These are phyloP conservation scores for Eulemur coronatus DNA, from an alignment of 2,797 vertebrate species.

Conservation along the genomic window DNA sequence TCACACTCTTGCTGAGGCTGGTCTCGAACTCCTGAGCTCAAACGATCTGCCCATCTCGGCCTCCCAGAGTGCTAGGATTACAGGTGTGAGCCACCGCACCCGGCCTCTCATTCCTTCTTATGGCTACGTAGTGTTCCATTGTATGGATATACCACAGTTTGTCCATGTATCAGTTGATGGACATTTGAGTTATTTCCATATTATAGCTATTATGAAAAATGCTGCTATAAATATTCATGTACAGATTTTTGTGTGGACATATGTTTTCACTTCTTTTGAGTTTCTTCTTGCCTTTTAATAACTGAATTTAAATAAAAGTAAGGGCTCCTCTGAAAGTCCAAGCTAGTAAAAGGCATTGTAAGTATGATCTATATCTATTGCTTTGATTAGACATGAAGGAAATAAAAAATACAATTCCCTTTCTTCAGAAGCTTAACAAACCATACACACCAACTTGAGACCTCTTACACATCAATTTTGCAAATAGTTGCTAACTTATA, in stretches of 20 bases:
- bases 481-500: neutral
- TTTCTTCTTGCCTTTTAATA: neutral
- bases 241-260: neutral
- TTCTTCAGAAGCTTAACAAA: neutral
- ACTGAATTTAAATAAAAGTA: neutral
- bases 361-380: neutral
- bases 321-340: neutral
- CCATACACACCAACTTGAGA: neutral
- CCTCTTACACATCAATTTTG: neutral
- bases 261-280: neutral
- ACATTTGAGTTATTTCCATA: neutral
- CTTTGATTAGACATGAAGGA: neutral
- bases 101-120: neutral
- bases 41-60: too few relatives aligned
- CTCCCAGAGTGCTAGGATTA: too few relatives aligned
- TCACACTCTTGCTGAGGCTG: too few relatives aligned
- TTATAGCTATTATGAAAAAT: neutral
- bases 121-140: neutral
- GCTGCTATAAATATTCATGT: neutral
- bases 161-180: neutral
- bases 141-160: neutral
- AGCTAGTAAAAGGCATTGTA: neutral
- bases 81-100: too few relatives aligned
- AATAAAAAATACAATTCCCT: neutral
- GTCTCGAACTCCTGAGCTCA: too few relatives aligned